A percentile compares a stretch with the other conserved stretches of the same genome.
Evolutionary conservation across 2,797 vertebrate species (phyloP).

Genomic region (Melanotaenia parkinsoni): DNA sequence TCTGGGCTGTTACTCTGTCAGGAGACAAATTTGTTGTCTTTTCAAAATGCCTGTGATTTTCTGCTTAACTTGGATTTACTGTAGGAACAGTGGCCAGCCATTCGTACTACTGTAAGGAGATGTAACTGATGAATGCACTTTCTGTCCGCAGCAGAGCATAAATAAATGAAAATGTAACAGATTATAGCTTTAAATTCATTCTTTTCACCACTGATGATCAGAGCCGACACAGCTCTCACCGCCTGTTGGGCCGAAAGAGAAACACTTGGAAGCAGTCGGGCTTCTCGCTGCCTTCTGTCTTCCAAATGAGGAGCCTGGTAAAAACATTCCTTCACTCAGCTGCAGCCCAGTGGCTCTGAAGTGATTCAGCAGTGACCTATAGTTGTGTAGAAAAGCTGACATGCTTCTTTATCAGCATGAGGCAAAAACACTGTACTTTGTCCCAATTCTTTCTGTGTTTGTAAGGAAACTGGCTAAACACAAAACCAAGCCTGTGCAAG

Average conservation of each 20-base stretch:
- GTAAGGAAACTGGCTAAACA: slow-evolving; percentile 8
- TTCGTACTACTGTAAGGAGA: not conserved
- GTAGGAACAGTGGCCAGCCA: not conserved
- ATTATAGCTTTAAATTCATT: not conserved
- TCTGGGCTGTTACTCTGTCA: not conserved
- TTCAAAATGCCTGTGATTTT: not conserved
- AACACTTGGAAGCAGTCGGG: not conserved
- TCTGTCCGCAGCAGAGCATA: not conserved
- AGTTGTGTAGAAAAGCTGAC: slow-evolving; percentile 16
- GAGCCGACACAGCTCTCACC: not conserved
- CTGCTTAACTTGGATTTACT: not conserved
- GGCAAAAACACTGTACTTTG: not conserved
- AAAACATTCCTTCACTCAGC: slow-evolving; percentile 33
- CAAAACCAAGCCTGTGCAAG: no score
- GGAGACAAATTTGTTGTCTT: not conserved
- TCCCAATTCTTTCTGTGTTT: not conserved
- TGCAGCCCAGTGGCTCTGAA: slow-evolving; percentile 34
- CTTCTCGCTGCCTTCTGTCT: not conserved
- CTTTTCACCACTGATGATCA: not conserved
- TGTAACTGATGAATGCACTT: not conserved
- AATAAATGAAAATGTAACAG: not conserved
- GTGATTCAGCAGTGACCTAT: slow-evolving; percentile 45
- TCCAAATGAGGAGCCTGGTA: not conserved
- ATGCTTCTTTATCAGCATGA: not conserved
- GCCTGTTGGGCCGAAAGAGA: slow-evolving; percentile 1